Evolutionary conservation across 2,113 vertebrate species (phyloP).

Genomic region (Anoura caudifer): DNA sequence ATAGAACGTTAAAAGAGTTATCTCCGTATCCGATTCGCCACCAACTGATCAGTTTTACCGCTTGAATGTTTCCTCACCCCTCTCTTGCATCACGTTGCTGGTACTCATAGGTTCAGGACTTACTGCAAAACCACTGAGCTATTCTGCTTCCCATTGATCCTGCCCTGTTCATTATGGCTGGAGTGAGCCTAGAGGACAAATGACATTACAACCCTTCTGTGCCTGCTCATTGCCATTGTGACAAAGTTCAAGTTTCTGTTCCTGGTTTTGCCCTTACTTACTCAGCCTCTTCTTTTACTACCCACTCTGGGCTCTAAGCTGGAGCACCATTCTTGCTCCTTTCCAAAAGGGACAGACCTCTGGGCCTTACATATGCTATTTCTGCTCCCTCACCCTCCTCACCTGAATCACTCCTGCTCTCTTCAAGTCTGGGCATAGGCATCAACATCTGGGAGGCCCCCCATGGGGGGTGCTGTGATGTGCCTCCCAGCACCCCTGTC

Average conservation of each 20-base stretch:
- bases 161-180: background rate
- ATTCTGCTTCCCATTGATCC: background rate
- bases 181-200: background rate
- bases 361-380: background rate
- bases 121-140: background rate
- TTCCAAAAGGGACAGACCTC: background rate
- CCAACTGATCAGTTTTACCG: background rate
- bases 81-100: background rate
- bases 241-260: background rate
- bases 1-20: background rate
- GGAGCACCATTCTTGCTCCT: background rate
- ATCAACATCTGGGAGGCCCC: background rate
- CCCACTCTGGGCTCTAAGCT: background rate
- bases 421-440: accelerated
- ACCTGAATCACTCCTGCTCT: background rate
- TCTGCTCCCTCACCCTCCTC: background rate
- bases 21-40: background rate
- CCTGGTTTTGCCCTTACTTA: background rate
- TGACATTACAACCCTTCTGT: background rate
- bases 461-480: background rate
- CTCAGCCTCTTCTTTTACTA: background rate
- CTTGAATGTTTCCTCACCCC: background rate
- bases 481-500: background rate
- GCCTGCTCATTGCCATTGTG: background rate
- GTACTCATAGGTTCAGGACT: background rate